phyloP scores from a whole-genome alignment of 2,888 invertebrate genomes.

The Hirtodrosophila histrioides region DNA sequence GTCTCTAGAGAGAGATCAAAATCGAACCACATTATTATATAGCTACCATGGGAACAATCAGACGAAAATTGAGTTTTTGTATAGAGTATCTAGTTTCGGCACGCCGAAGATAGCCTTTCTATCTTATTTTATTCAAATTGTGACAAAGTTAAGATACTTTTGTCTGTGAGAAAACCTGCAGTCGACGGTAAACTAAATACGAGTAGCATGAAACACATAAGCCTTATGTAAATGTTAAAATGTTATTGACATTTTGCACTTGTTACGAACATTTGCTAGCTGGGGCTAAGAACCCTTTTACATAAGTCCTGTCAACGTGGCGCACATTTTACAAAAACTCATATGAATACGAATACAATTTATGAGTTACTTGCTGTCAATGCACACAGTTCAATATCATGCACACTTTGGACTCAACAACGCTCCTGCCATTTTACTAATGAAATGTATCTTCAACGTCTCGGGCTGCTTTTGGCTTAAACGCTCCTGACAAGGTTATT shows the following conservation, averaged over 20 bases:
- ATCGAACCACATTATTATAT: too few relatives aligned
- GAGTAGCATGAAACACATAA: slow-evolving; percentile 10
- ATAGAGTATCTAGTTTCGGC: too few relatives aligned
- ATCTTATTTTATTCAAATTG: neutral
- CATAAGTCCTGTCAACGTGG: slow-evolving; percentile 31
- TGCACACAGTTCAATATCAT: slow-evolving; percentile 34
- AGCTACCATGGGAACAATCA: too few relatives aligned
- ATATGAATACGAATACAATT: slow-evolving; percentile 36
- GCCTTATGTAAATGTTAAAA: slow-evolving; percentile 50
- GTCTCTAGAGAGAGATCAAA: too few relatives aligned
- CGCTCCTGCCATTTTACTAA: slow-evolving; percentile 42
- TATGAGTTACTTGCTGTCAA: slow-evolving; percentile 27
- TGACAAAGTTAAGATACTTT: slow-evolving; percentile 44
- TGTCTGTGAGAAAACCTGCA: slow-evolving; percentile 27
- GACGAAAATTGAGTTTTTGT: too few relatives aligned
- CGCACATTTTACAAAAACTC: slow-evolving; percentile 3
- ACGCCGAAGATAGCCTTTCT: neutral
- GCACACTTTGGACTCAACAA: slow-evolving; percentile 23
- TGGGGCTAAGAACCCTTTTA: slow-evolving; percentile 20
- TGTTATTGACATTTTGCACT: slow-evolving; percentile 43
- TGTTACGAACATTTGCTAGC: slow-evolving; percentile 1
- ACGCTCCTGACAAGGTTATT: slow-evolving; percentile 44
- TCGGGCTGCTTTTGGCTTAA: slow-evolving; percentile 25
- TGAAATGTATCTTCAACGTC: slow-evolving; percentile 36
- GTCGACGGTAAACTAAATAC: slow-evolving; percentile 6